Evolutionary conservation across 2,113 vertebrate genomes (phyloP).

Genomic region (Okapia johnstoni): DNA sequence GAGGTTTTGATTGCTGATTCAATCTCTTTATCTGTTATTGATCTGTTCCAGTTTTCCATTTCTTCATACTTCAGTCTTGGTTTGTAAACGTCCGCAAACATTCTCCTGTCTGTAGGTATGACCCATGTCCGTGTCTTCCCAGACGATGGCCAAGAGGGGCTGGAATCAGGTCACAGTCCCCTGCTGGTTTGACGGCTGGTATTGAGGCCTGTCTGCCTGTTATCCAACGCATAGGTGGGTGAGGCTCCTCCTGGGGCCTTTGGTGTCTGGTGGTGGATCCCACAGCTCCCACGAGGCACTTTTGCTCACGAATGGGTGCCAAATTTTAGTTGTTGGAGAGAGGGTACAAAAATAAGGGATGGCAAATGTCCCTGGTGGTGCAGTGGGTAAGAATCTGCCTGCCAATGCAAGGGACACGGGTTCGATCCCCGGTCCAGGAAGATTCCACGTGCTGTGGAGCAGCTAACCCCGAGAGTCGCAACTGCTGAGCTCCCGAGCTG

Average conservation of each 20-base stretch:
- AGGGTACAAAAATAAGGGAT: not conserved
- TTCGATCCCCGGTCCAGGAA: not conserved
- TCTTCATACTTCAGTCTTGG: not conserved
- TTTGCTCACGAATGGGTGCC: not conserved
- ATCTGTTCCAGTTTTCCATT: not conserved
- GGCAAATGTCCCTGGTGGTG: accelerated
- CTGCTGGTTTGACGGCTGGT: not conserved
- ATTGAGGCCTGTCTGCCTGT: not conserved
- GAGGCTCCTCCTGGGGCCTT: not conserved
- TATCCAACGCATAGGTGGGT: not conserved
- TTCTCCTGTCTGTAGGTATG: not conserved
- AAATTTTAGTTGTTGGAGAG: not conserved
- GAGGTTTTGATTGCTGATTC: not conserved
- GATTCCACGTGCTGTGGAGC: not conserved
- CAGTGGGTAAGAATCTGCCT: not conserved
- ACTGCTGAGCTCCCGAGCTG: not conserved
- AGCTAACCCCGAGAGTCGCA: not conserved
- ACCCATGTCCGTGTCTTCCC: not conserved
- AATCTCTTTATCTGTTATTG: not conserved
- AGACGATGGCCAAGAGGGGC: not conserved
- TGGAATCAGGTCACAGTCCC: not conserved
- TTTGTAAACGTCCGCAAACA: not conserved
- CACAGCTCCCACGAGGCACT: not conserved
- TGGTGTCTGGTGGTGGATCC: not conserved
- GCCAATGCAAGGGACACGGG: accelerated